Evolutionary conservation across 1,140 invertebrate genomes (phyloP), one percentile per base, ranked within the genome.

Genomic region (Sinella curviseta): DNA sequence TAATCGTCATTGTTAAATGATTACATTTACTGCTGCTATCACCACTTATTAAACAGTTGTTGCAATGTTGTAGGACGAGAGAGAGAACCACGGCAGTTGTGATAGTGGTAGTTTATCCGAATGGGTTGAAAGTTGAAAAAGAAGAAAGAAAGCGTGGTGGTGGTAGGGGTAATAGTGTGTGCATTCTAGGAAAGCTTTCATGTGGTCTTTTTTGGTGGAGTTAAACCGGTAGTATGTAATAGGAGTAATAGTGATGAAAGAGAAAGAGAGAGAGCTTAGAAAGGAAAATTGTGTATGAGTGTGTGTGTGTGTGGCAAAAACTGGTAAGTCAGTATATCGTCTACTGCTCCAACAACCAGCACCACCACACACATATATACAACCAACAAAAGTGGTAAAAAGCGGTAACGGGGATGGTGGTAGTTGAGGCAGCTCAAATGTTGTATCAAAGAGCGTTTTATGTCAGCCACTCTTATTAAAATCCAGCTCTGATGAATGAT

Each of bases 401-500:
- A 33, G 3, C 3, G 31, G 57, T 65, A 70, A n/a, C 31, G 65
- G 31, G 8, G 65, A 24, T 70, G 24, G 12, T 33, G 65, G 12
- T 70, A 33, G 26, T 70, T 30, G 26, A 30, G 30, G 26, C 65
- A 70, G 24, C 65, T 31, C 12, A 70, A 70, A 31, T 70, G 30
- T 60, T 36, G 17, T 77, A 78, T 78, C 73, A 78, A 78, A 79
- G 31, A 73, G 35, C 81, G 70, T 74, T 82, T 82, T 78, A 82
- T 80, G 81, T 82, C 81, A 82, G 39, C 36, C 70, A 60, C 76
- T 80, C 76, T 80, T 82, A 80, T 80, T 82, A 80, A 82, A 82
- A 82, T 80, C 79, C 76, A 3, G 77, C 77, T 74, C 78, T 82
- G 81, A 82, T 82, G 81, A 82, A 82, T 82, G 78, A 74, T 78